Percentiles rank a stretch among this genome's conserved stretches.
Evolutionary conservation across 2,797 vertebrate genomes (phyloP).

Genomic region (Gadopsis bispinosus): DNA sequence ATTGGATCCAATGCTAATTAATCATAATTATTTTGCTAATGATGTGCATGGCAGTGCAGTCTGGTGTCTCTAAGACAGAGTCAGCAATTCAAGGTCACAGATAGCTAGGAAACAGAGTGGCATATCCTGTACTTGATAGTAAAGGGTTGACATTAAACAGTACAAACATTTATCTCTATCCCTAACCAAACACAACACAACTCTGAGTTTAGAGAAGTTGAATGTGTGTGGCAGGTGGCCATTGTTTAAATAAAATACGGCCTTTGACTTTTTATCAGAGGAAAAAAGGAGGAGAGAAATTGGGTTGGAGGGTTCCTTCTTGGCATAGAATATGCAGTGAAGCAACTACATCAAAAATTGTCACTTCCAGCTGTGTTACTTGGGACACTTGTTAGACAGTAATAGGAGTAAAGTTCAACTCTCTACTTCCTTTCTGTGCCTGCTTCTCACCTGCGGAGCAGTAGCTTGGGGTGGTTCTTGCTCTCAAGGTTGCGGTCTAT

Average conservation of each 20-base stretch:
- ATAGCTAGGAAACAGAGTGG: slow-evolving; percentile 28
- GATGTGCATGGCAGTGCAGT: slow-evolving; percentile 70
- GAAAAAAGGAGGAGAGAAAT: neutral
- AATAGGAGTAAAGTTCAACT: slow-evolving; percentile 2
- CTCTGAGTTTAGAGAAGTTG: neutral
- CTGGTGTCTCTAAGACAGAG: slow-evolving; percentile 69
- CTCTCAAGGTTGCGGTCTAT: slow-evolving; percentile 99
- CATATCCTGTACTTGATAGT: slow-evolving; percentile 31
- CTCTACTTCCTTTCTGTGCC: neutral
- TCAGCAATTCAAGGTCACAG: slow-evolving; percentile 76
- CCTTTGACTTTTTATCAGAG: slow-evolving; percentile 9
- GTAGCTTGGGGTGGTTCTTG: slow-evolving; percentile 97
- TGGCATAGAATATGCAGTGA: neutral
- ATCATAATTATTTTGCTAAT: slow-evolving; percentile 84
- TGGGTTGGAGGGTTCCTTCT: neutral
- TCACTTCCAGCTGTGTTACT: neutral
- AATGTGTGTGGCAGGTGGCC: slow-evolving; percentile 4
- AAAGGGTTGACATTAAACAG: slow-evolving; percentile 18
- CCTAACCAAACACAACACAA: neutral
- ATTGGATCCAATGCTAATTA: slow-evolving; percentile 83
- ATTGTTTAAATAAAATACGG: neutral
- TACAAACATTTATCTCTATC: neutral
- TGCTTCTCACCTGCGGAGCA: slow-evolving; percentile 91
- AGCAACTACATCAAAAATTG: neutral
- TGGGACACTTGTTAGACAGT: slow-evolving; percentile 3